These are phyloP conservation scores for Argynnis bischoffii DNA, from an alignment of 2,888 invertebrate species.

Conservation along the genomic window DNA sequence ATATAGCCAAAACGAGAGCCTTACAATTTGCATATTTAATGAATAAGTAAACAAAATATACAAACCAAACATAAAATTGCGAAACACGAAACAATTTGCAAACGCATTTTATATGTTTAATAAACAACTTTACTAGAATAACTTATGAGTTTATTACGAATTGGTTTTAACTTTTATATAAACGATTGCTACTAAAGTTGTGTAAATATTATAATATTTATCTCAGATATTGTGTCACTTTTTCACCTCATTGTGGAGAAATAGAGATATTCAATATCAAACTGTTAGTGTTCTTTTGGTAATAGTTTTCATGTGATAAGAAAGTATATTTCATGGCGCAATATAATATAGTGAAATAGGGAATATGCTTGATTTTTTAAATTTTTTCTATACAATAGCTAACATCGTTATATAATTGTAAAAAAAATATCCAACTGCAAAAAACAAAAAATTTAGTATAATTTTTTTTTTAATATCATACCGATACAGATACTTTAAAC, in stretches of 20 bases:
- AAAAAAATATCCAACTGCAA: too few species aligned
- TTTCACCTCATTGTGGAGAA: not conserved
- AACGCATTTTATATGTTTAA: constrained; percentile 45
- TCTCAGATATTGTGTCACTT: constrained; percentile 8
- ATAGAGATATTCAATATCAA: not conserved
- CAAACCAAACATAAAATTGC: constrained; percentile 49
- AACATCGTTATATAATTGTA: too few species aligned
- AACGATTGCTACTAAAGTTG: constrained; percentile 11
- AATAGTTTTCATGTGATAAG: not conserved
- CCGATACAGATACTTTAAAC: too few species aligned
- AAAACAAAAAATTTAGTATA: too few species aligned
- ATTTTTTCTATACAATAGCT: too few species aligned
- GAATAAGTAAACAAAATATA: constrained; percentile 34
- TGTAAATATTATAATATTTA: constrained; percentile 2
- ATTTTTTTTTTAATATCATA: too few species aligned
- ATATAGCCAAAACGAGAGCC: too few species aligned
- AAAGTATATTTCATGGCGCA: too few species aligned
- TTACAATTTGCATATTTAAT: too few species aligned
- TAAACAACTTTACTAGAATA: not conserved
- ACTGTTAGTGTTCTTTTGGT: not conserved
- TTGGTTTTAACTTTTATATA: constrained; percentile 17
- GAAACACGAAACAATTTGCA: constrained; percentile 39
- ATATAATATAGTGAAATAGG: too few species aligned
- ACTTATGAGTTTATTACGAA: not conserved
- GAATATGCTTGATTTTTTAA: too few species aligned